Evolutionary conservation across 2,888 invertebrate species (phyloP), one percentile per base, ranked within the genome.

Genomic region (Gerris lacustris): DNA sequence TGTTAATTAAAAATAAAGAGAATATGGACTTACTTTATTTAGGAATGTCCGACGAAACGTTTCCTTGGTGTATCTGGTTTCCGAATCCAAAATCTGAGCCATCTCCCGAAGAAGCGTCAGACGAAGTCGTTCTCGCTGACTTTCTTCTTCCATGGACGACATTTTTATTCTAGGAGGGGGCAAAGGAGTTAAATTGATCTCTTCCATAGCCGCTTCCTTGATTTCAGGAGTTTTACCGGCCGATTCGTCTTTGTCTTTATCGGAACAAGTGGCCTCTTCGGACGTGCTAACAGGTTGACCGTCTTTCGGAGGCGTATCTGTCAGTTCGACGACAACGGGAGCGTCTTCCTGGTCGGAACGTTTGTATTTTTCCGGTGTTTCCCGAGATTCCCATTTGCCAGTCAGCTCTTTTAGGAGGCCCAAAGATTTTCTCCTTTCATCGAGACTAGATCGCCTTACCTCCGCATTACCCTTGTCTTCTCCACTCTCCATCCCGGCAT

Each of bases 101-200:
- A 87, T 87, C 76, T 87, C 86, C 78, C 86, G 86, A 76, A 89
- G 78, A n/a, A 87, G 82, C 1, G 84, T 82, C 75, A 84, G 77
- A 71, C 88, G 83, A 71, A 85, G 80, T 69, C 85, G 83, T 77
- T 89, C 89, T 76, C 85, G 82, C 6, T 86, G 83, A 78, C 86
- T 86, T 78, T 89, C 89, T 76, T 87, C 87, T 77, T 89, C 88
- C 88, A 88, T 88, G 71, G 85, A 84, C 45, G 87, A 88, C 81
- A 86, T 86, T 72, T 75, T 75, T 55, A 72, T 70, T 45, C 69
- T 63, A 63, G 67, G 67, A 11, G 66, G 63, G 11, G 71, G 71
- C 15, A 71, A 66, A 79, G 73, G 75, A 69, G 66, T 69, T 55
- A 55, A 55, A 43, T 66, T 63, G 15, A 31, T 71, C 44, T 69